Conservation (phyloP, 2,797 vertebrate species). For the Enteromius fasciolatus region DNA sequence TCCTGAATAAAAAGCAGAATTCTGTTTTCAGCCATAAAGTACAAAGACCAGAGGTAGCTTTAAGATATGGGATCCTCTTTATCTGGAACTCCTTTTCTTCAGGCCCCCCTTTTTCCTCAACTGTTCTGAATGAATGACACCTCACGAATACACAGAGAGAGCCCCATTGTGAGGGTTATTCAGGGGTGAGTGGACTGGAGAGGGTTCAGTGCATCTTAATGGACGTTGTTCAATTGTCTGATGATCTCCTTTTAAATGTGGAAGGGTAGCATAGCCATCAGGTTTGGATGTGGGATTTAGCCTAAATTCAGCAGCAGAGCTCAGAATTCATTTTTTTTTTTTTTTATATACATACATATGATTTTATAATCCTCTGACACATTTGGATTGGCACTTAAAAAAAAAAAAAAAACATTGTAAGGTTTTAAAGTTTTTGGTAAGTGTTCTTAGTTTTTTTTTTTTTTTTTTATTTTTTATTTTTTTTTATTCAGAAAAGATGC, state of each 20-base stretch:
- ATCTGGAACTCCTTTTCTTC: conserved; percentile 37
- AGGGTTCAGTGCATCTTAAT: conserved; percentile 50
- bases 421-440: not conserved
- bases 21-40: not conserved
- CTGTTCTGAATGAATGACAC: conserved; percentile 46
- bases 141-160: conserved; percentile 19
- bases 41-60: conserved; percentile 37
- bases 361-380: not conserved
- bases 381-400: not conserved
- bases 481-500: not conserved
- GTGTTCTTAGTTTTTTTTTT: not conserved
- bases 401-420: not conserved
- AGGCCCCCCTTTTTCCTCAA: not conserved
- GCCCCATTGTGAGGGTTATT: conserved; percentile 40
- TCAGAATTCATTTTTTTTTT: not conserved
- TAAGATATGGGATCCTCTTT: conserved; percentile 15
- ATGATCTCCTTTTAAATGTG: conserved; percentile 24
- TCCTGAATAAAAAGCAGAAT: not conserved
- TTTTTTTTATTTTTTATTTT: not conserved
- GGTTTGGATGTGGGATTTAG: conserved; percentile 17
- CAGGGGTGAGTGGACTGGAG: conserved; percentile 47
- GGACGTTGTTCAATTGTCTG: conserved; percentile 44
- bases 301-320: conserved; percentile 4
- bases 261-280: conserved; percentile 6
- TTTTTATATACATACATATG: not conserved